phyloP scores from a whole-genome alignment of 64 coral and sea anemone species.

The Trachythela sp. region DNA sequence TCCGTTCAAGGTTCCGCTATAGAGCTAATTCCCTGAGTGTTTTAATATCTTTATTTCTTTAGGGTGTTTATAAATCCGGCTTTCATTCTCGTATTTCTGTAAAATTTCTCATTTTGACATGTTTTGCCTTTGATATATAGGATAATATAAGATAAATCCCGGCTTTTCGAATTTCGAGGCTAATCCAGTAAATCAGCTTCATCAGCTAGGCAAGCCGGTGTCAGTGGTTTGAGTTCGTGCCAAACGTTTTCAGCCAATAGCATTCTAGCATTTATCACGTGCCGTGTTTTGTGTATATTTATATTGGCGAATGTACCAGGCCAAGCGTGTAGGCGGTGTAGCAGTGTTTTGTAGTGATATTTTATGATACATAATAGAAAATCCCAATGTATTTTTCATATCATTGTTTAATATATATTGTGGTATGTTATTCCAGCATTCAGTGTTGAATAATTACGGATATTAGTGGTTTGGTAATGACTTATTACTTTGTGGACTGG shows the following conservation, averaged over 20 bases:
- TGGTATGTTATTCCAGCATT: neutral
- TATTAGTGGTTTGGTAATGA: neutral
- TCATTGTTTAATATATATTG: neutral
- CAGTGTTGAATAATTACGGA: neutral
- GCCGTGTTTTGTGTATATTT: neutral
- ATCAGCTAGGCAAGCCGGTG: neutral
- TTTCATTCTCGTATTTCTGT: too few relatives aligned
- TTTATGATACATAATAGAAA: neutral
- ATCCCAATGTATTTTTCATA: neutral
- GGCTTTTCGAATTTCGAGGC: too few relatives aligned
- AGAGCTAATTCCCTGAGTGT: too few relatives aligned
- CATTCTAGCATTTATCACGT: neutral
- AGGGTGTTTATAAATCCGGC: too few relatives aligned
- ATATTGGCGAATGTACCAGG: neutral
- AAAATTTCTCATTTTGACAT: too few relatives aligned
- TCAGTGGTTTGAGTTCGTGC: neutral
- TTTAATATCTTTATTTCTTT: too few relatives aligned
- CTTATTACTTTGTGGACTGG: neutral
- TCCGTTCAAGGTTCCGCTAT: too few relatives aligned
- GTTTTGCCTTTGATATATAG: too few relatives aligned
- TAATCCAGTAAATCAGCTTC: too few relatives aligned
- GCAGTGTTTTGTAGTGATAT: neutral
- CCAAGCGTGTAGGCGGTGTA: neutral
- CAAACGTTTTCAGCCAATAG: neutral
- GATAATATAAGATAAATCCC: too few relatives aligned